Base-by-base conservation (phyloP, 1,140 invertebrate genomes). In the Meloidogyne floridensis region DNA sequence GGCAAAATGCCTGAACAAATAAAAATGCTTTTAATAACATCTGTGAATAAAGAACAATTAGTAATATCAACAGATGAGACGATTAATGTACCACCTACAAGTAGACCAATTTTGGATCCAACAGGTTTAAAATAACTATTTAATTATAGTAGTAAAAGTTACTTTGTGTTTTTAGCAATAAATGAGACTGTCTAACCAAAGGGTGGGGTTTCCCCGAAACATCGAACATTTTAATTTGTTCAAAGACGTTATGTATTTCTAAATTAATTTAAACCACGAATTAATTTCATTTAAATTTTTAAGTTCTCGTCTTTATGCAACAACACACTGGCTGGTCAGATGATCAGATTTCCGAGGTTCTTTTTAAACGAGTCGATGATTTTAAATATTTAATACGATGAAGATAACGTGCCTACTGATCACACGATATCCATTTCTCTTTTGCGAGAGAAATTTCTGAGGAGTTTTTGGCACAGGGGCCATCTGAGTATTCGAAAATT, bases 311-410 rank as follows among this genome's bases (percentile, higher is more conserved):
- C 43, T 87, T 88, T 73, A 89, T 87, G 87, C 87, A 89, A 72
- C 88, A 89, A 47, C 87, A 87, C 82, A 90, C 87, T 7, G 88
- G 88, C 47, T 89, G 89, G 89, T 83, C 83, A 8, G 87, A 90
- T 73, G 87, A 89, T 42, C 83, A 89, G 77, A 90, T 89, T 76
- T 74, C 75, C 69, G 87, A 88, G 81, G 86, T 88, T 59, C 42
- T 51, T 9, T 75, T 20, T 43, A 9, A 56, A 13, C 4, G 10
- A 56, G 3, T 56, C 13, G 11, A 13, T 15, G n/a, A 7, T 65
- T 18, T 65, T 65, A n/a, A 65, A 6, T 6, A 4, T 65, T 53
- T 10, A 54, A 65, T 13, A 65, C 59, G 59, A 65, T 65, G 59
- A 65, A 43, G 75, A 77, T 65, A 77, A 56, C 53, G 75, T 77